Base-by-base conservation (phyloP, 2,888 invertebrate species). In the Drosophila aldrichi region DNA sequence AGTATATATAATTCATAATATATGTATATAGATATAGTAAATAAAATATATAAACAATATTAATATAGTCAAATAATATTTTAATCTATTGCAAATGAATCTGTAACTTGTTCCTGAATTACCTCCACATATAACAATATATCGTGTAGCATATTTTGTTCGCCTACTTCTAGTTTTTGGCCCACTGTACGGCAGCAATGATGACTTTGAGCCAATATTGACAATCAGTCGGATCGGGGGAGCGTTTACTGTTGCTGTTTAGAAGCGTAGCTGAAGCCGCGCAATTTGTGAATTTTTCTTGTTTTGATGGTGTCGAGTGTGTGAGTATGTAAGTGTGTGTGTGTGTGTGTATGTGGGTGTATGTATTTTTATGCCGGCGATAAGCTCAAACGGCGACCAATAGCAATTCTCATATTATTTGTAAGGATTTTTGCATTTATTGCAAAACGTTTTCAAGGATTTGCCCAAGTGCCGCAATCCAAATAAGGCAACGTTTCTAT, bases 381-480 rank as follows among this genome's bases (percentile, higher is more conserved):
- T 88, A 88, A 88, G 90, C 90, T 73, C 75, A 73, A 79, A 86
- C 73, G 76, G 77, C 81, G 68, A 69, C 82, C 83, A 90, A 90
- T 82, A 84, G 81, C 89, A 77, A 81, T 84, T 84, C 74, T 78
- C 85, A 89, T 89, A 90, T 87, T 90, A 89, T 90, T 89, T 88
- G 90, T 84, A 84, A 81, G 88, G 90, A 90, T 90, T 88, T 90
- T 84, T 84, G 79, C 88, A 89, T 84, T 89, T 87, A 88, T 90
- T 89, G 85, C 84, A 63, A 63, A 84, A 72, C 77, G 79, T 59
- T 88, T 89, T 74, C 74, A 82, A 85, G 88, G 85, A 85, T 89
- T 88, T 89, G 48, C 77, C 59, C 29, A 54, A 65, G 62, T 51
- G 72, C 67, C 51, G 51, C 66, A 62, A 65, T 43, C 56, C 77